phyloP scores from a whole-genome alignment of 2,797 vertebrate genomes.

The Hozukius guyotensis region DNA sequence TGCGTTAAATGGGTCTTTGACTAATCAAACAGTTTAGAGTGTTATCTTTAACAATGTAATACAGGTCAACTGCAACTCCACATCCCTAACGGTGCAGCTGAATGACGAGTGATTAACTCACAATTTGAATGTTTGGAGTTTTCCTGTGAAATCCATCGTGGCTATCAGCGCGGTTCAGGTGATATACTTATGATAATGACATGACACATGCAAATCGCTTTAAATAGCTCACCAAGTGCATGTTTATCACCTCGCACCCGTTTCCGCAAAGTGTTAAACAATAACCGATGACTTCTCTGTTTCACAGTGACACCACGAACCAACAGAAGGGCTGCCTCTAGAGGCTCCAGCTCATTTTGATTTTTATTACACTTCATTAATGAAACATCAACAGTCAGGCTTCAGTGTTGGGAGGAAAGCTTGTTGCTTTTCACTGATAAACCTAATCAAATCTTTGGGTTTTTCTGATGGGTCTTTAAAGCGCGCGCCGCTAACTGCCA shows the following conservation, averaged over 20 bases:
- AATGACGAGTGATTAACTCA: conserved; percentile 60
- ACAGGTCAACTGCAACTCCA: conserved; percentile 12
- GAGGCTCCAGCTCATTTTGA: not conserved
- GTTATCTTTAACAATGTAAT: conserved; percentile 27
- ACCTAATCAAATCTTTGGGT: not conserved
- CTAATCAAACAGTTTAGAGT: conserved; percentile 16
- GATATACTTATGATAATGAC: not conserved
- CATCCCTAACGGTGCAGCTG: not conserved
- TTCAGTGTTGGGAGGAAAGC: not conserved
- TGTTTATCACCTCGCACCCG: not conserved
- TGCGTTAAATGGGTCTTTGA: not conserved
- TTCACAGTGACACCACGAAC: conserved; percentile 7
- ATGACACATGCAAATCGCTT: conserved; percentile 32
- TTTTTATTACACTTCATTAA: not conserved
- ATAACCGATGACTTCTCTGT: conserved; percentile 41
- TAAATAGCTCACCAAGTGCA: conserved; percentile 13
- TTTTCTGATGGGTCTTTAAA: conserved; percentile 41
- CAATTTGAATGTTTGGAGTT: conserved; percentile 48
- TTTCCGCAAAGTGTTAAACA: conserved; percentile 53
- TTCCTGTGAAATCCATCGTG: conserved; percentile 29
- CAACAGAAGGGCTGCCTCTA: no score
- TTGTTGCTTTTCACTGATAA: not conserved
- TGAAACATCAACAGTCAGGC: not conserved
- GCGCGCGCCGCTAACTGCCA: conserved; percentile 29
- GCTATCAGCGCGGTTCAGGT: not conserved